Percentiles rank a stretch among this genome's conserved stretches.
phyloP scores from a whole-genome alignment of 1,140 invertebrate species.

The Leptopilina boulardi region DNA sequence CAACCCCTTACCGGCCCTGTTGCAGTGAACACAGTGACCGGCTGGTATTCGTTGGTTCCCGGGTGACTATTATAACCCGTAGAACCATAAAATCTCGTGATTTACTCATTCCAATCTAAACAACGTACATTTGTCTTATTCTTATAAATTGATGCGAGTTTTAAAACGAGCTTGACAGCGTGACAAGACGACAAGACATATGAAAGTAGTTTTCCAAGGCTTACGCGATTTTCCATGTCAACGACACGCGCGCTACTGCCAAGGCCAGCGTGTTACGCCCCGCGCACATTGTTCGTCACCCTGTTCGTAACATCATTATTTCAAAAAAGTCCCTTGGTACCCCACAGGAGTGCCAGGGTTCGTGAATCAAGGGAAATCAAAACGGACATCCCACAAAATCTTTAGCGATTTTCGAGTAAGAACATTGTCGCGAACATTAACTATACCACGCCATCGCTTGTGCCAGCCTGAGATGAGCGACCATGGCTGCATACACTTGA shows the following conservation, averaged over 20 bases:
- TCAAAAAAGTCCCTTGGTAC: not conserved
- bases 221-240: conserved; percentile 71
- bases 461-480: conserved; percentile 78
- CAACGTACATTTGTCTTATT: not conserved
- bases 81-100: conserved; percentile 7
- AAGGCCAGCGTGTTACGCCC: conserved; percentile 67
- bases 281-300: conserved; percentile 47
- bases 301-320: conserved; percentile 36
- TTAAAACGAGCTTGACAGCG: not conserved
- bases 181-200: not conserved
- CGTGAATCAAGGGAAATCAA: not conserved
- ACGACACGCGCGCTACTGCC: conserved; percentile 65
- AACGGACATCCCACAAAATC: not conserved
- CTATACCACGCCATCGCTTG: conserved; percentile 48
- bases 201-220: conserved; percentile 48
- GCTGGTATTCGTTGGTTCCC: not conserved
- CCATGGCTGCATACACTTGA: conserved; percentile 85
- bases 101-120: not conserved
- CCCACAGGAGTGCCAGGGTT: conserved; percentile 19
- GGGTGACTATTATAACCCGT: not conserved
- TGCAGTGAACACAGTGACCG: not conserved
- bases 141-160: not conserved
- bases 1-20: not conserved
- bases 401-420: not conserved
- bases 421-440: not conserved